Base-by-base conservation (phyloP, 2,113 vertebrate species). In the Toxotes jaculatrix region DNA sequence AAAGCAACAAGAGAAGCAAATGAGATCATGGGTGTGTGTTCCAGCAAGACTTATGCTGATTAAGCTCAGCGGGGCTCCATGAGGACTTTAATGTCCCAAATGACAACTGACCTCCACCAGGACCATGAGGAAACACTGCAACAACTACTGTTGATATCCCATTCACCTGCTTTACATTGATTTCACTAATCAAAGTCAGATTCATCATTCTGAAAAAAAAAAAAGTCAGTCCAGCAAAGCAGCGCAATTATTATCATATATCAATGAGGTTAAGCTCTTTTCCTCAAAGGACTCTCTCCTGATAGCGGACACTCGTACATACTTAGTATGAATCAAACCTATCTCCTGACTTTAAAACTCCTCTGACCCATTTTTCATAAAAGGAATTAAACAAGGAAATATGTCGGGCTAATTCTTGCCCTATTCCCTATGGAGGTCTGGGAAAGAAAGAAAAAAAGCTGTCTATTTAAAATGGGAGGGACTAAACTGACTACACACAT, bases 301-400 rank as follows among this genome's bases (percentile, higher is more conserved):
- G 36, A 27, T 12, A 63, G 23, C 23, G 32, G 9, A 49, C 34
- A 63, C 34, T 1, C n/a, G 55, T 12, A 34, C 55, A 64, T 27
- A 14, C 7, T 32, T 36, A 51, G 7, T 4, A 40, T 61, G 40
- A 66, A 84, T 76, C 61, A 74, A 53, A 74, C 60, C 38, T 31
- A 12, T 69, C 57, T 66, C 32, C 14, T 1, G 0, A 62, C 19
- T 64, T 77, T 13, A 62, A 76, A 75, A 31, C 42, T 57, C 73
- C 79, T 76, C 79, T 78, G 88, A 87, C 86, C 82, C 31, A 88
- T 83, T 91, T 88, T 83, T 79, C 32, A 21, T 49, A 7, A 83
- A 38, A 55, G 38, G 64, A 88, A 82, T 74, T 66, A 80, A 66
- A 83, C 49, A 61, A 61, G 55, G 45, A 71, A 80, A 84, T 69